Base-by-base conservation (phyloP, 1,140 invertebrate species). In the Bombus balteatus region DNA sequence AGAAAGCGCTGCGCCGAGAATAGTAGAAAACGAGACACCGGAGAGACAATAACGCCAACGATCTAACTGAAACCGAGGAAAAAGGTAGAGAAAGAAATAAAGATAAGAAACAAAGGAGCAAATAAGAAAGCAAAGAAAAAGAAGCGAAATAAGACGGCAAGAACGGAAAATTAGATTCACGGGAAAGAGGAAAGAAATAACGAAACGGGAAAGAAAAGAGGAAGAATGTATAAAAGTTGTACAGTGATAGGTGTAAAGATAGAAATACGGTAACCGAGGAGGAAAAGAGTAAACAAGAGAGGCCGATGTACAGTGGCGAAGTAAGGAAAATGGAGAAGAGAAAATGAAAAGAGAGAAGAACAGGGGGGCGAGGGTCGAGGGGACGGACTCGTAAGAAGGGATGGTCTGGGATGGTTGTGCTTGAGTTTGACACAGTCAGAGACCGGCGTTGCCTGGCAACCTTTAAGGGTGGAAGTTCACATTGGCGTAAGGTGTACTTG, bases 351-450 rank as follows among this genome's bases (percentile, higher is more conserved):
- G 81, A 37, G 43, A 32, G 75, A 41, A 32, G 22, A 28, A 15
- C 12, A 8, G 4, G 9, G 28, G 12, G 77, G 2, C 47, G 47
- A 53, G 41, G 34, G 32, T 22, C 47, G 68, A 41, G 15, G 68
- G 78, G 28, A n/a, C 25, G 83, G 18, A 70, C 59, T 87, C 10
- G 78, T 80, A 85, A 90, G 88, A 90, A 90, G 89, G 82, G 89
- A 87, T 76, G 76, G 89, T 68, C 47, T 70, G 71, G 59, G 83
- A 68, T 83, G 87, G 78, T 90, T 81, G 88, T 91, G 91, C 90
- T 93, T 87, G 90, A 93, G 92, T 94, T 94, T 94, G 94, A 94
- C 94, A 94, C 94, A 94, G 94, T 94, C 88, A 94, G 94, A 94
- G 92, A 79, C 88, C 91, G 81, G 89, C 87, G 94, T 94, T 94